Conservation (phyloP, 2,888 invertebrate species). For the Polydrusus cervinus region DNA sequence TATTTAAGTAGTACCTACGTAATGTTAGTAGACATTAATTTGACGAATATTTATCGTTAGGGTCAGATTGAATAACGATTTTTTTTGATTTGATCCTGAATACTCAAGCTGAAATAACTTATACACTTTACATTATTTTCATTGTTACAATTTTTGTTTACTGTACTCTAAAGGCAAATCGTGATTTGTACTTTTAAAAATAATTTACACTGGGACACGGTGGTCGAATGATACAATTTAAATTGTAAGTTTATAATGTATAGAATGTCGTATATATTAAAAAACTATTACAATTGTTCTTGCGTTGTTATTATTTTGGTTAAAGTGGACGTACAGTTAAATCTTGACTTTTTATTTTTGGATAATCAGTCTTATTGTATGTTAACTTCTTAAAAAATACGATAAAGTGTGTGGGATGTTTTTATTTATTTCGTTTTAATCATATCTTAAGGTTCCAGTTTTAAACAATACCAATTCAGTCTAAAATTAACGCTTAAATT, state of each 20-base stretch:
- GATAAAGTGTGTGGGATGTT: conserved; percentile 1
- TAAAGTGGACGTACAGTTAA: conserved; percentile 68
- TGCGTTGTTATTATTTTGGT: conserved; percentile 66
- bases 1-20: not conserved
- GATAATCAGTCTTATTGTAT: conserved; percentile 51
- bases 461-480: too few species aligned
- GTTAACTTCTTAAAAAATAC: conserved; percentile 6
- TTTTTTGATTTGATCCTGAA: too few species aligned
- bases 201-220: conserved; percentile 67
- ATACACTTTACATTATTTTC: conserved; percentile 13
- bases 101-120: not conserved
- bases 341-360: conserved; percentile 64
- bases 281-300: conserved; percentile 64
- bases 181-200: conserved; percentile 66
- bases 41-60: not conserved
- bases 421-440: not conserved
- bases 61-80: too few species aligned
- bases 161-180: conserved; percentile 53
- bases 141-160: conserved; percentile 27
- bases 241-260: conserved; percentile 69
- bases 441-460: too few species aligned
- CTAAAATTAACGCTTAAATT: too few species aligned
- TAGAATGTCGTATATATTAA: conserved; percentile 69
- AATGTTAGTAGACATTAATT: not conserved
- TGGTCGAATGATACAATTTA: conserved; percentile 67